phyloP scores from a whole-genome alignment of 2,113 vertebrate species.

The Austrofundulus limnaeus region DNA sequence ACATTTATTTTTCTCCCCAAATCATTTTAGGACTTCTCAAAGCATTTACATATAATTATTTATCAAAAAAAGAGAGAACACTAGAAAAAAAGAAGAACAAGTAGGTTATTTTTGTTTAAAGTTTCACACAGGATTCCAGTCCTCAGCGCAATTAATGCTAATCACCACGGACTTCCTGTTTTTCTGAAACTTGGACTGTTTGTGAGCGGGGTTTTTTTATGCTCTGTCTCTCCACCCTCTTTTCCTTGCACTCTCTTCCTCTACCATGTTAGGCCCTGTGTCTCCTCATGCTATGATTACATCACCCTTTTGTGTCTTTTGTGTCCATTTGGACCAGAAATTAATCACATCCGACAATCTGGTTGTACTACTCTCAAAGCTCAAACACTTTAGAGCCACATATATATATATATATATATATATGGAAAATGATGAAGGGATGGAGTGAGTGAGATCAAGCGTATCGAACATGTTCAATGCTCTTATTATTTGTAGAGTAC shows the following conservation, averaged over 20 bases:
- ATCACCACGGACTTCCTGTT: conserved; percentile 88
- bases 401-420: conserved; percentile 8
- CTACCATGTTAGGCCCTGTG: conserved; percentile 70
- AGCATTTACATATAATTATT: conserved; percentile 98
- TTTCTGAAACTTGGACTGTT: conserved; percentile 82
- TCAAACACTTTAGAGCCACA: conserved; percentile 49
- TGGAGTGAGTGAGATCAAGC: conserved; percentile 29
- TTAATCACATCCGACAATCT: conserved; percentile 80
- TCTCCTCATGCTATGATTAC: conserved; percentile 81
- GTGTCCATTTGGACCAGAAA: conserved; percentile 81
- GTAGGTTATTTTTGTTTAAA: conserved; percentile 92
- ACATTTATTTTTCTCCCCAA: conserved; percentile 88
- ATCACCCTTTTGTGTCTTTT: conserved; percentile 78
- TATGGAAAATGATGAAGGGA: conserved; percentile 12
- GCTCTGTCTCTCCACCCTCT: conserved; percentile 33
- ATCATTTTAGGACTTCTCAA: conserved; percentile 84
- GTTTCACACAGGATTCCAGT: conserved; percentile 87
- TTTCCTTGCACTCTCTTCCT: conserved; percentile 32
- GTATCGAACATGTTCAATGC: conserved; percentile 53
- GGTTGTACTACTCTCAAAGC: conserved; percentile 64
- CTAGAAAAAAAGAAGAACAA: conserved; percentile 82
- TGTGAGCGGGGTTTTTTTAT: conserved; percentile 70
- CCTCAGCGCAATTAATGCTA: conserved; percentile 91
- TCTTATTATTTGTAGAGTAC: conserved; percentile 69
- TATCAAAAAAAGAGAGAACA: conserved; percentile 81